A percentile compares a stretch with the other conserved stretches of the same genome.
Evolutionary conservation across 2,113 vertebrate genomes (phyloP).

Genomic region (Patagioenas fasciata): DNA sequence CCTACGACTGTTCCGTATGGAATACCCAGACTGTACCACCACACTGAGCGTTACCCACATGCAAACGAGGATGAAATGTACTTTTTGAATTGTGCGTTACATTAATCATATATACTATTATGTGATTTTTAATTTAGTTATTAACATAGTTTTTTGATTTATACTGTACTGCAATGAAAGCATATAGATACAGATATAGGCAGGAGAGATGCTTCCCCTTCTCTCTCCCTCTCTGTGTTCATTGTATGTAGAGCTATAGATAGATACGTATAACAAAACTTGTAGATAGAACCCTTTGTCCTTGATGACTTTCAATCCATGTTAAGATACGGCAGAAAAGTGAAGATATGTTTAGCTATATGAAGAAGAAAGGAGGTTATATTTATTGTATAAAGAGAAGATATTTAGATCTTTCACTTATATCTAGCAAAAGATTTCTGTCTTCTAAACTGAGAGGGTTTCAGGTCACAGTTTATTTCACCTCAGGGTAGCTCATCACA

Average conservation of each 20-base stretch:
- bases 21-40: neutral
- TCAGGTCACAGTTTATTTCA: conserved; percentile 1
- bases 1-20: fast-evolving
- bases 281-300: neutral
- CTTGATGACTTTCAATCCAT: neutral
- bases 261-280: neutral
- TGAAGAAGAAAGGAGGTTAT: neutral
- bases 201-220: neutral
- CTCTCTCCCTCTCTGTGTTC: neutral
- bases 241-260: neutral
- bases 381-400: neutral
- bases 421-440: neutral
- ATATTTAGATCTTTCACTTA: neutral
- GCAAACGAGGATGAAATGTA: neutral
- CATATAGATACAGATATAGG: fast-evolving
- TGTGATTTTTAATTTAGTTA: neutral
- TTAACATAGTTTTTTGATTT: neutral
- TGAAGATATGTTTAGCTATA: neutral
- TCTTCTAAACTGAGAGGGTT: neutral
- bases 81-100: neutral
- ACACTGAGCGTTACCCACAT: fast-evolving
- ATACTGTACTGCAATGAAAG: neutral
- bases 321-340: neutral
- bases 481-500: neutral
- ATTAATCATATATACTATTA: neutral